These are phyloP conservation scores for Toxonevra muliebris DNA, from an alignment of 2,888 invertebrate genomes.

Conservation along the genomic window DNA sequence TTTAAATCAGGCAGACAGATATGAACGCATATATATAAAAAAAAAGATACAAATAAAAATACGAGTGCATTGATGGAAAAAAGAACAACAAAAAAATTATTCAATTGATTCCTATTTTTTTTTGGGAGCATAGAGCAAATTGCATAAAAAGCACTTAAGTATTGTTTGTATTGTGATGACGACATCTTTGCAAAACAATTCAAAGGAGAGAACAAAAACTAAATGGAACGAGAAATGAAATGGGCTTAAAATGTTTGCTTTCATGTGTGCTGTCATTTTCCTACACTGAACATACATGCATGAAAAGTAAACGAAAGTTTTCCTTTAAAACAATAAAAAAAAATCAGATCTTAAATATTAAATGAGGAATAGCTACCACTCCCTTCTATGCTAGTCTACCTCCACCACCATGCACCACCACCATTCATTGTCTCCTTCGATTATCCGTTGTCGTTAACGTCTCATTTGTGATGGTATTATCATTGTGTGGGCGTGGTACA, in stretches of 20 bases:
- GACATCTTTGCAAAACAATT: no score
- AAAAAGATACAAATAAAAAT: no score
- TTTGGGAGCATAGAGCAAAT: not conserved
- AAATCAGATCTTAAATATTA: no score
- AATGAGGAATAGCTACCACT: not conserved
- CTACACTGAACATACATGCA: not conserved
- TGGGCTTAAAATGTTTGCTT: conserved; percentile 3
- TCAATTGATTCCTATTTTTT: not conserved
- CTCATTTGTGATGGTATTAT: not conserved
- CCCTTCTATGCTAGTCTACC: not conserved
- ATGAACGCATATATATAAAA: no score
- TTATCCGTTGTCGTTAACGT: not conserved
- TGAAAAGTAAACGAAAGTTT: not conserved
- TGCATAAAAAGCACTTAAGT: conserved; percentile 9
- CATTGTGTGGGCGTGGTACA: conserved; percentile 11
- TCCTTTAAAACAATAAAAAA: no score
- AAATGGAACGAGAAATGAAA: conserved; percentile 21
- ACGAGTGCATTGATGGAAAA: no score
- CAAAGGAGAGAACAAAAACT: not conserved
- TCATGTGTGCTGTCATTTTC: not conserved
- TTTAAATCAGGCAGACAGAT: no score
- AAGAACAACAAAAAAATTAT: not conserved
- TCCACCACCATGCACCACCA: not conserved
- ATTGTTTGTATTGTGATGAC: conserved; percentile 27
- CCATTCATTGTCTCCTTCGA: not conserved